A percentile compares a stretch with the other conserved stretches of the same genome.
Evolutionary conservation across 2,113 vertebrate species (phyloP).

Genomic region (Platichthys stellatus): DNA sequence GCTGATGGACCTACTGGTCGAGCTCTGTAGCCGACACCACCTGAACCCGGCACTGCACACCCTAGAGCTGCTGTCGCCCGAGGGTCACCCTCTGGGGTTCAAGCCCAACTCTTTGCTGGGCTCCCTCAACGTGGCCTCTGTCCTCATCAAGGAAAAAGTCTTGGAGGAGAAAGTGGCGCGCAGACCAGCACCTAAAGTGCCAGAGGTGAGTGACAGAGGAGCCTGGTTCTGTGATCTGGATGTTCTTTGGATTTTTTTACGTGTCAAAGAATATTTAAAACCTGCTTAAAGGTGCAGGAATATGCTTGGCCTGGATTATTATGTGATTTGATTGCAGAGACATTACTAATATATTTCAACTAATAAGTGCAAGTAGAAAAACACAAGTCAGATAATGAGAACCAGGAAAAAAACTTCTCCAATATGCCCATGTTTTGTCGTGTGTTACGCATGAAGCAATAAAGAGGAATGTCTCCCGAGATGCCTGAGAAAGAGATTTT

Average conservation of each 20-base stretch:
- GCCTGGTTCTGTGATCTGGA: background rate
- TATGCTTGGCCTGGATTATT: background rate
- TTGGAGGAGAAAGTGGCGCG: conserved; percentile 86
- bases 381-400: background rate
- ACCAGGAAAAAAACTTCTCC: too few relatives aligned
- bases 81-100: conserved; percentile 86
- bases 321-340: conserved; percentile 7
- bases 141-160: conserved; percentile 91
- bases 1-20: conserved; percentile 97
- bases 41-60: conserved; percentile 92
- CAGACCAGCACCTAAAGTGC: conserved; percentile 85
- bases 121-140: conserved; percentile 86
- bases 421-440: background rate
- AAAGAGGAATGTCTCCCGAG: background rate
- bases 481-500: background rate
- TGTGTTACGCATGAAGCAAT: background rate
- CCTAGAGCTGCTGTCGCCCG: conserved; percentile 87
- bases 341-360: background rate
- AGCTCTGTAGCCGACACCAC: conserved; percentile 90
- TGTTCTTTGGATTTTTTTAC: conserved; percentile 1
- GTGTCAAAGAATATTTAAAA: conserved; percentile 4
- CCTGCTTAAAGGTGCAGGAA: background rate
- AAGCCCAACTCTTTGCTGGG: conserved; percentile 93
- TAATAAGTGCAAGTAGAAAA: background rate
- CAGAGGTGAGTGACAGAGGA: conserved; percentile 86